Base-by-base conservation (phyloP, 2,113 vertebrate species). In the Promerops cafer region DNA sequence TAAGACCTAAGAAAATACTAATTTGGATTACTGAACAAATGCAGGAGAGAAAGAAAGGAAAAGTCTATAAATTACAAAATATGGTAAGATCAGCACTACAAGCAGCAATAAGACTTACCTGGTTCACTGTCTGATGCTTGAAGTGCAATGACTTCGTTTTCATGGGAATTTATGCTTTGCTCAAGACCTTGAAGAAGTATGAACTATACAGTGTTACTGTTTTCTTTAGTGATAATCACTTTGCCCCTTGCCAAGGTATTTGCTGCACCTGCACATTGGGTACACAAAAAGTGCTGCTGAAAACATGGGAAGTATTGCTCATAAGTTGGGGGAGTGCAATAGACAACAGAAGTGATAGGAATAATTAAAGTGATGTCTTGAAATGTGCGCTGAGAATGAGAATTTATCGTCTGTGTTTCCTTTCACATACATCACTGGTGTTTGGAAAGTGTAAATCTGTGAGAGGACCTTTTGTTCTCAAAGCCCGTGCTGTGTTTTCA, bases 171-270 rank as follows among this genome's bases (percentile, higher is more conserved):
- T 99, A 99, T 99, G 95, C 97, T 93, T 94, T 87, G 90, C 74
- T 96, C 54, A 96, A 98, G 99, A 99, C 99, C 99, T 99, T 99
- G 99, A 99, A 97, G 98, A 98, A 97, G 95, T 96, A 97, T 97
- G 97, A 98, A 96, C 96, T 97, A 98, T 98, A 98, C 98, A 98
- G 94, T 98, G 98, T 98, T 98, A 96, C 98, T 97, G 97, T 98
- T 98, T 98, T 98, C 89, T 45, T 95, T 96, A 95, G 93, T 87
- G 96, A 96, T 97, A 98, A 98, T 97, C 82, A 13, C 87, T 95
- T 93, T 96, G 97, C 94, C 96, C 87, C 94, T 97, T 97, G 97
- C 97, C 98, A 98, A 97, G 97, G 97, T 97, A 97, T 98, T 86
- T 91, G 79, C 95, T 97, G 98, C 98, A 99, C 98, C 98, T 98